Percentiles rank a stretch among this genome's conserved stretches.
Conservation (phyloP, 2,888 invertebrate genomes). For the Cynaeus angustus region DNA sequence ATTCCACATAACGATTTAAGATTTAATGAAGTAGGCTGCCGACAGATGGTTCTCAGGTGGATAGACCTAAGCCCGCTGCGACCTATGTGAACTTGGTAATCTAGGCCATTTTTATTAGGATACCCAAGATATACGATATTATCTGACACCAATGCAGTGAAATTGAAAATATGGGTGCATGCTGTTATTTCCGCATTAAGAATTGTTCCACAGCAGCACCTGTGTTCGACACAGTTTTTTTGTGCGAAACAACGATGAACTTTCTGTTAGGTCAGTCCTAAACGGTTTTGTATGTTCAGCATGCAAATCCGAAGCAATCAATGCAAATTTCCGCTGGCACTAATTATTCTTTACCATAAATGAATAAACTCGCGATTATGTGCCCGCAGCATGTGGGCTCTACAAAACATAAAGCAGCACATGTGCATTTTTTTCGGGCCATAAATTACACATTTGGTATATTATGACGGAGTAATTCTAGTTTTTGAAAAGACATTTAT, state of each 20-base stretch:
- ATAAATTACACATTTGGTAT: too few species aligned
- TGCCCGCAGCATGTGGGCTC: slow-evolving; percentile 32
- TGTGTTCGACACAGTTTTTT: not conserved
- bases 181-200: not conserved
- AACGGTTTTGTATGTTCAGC: not conserved
- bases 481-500: not conserved
- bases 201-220: not conserved
- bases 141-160: not conserved
- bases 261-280: not conserved
- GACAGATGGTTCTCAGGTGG: slow-evolving; percentile 65
- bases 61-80: slow-evolving; percentile 54
- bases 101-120: slow-evolving; percentile 56
- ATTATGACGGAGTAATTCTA: too few species aligned
- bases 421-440: slow-evolving; percentile 6
- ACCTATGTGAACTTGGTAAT: slow-evolving; percentile 55
- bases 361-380: slow-evolving; percentile 21
- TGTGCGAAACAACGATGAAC: not conserved
- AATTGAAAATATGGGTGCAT: slow-evolving; percentile 17
- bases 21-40: slow-evolving; percentile 63
- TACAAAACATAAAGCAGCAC: slow-evolving; percentile 13
- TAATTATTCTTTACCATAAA: slow-evolving; percentile 35
- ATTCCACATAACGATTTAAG: slow-evolving; percentile 60
- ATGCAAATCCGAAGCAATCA: slow-evolving; percentile 22
- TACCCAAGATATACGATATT: slow-evolving; percentile 36
- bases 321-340: slow-evolving; percentile 31